phyloP scores from a whole-genome alignment of 2,888 invertebrate species.

The Crematogaster levior region DNA sequence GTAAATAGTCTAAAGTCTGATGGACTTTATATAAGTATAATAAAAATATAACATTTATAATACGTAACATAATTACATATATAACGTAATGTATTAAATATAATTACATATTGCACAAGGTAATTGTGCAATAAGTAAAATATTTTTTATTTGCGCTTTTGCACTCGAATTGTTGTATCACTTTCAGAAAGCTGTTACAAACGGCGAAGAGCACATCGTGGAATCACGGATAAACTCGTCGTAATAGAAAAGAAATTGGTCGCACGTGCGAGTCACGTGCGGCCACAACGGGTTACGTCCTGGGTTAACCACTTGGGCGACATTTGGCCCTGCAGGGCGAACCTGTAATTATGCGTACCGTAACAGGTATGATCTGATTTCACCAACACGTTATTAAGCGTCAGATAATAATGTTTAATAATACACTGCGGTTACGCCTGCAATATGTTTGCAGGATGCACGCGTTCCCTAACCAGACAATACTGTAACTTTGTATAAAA shows the following conservation, averaged over 20 bases:
- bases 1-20: neutral
- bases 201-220: constrained; percentile 55
- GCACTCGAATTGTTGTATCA: neutral
- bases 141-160: neutral
- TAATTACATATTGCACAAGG: neutral
- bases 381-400: constrained; percentile 53
- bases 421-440: neutral
- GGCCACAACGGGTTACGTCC: constrained; percentile 61
- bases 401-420: constrained; percentile 58
- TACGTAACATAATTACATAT: neutral
- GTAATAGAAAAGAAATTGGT: constrained; percentile 70
- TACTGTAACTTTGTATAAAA: constrained; percentile 10
- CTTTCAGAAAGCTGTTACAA: neutral
- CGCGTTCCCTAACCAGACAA: neutral
- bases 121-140: neutral
- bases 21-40: neutral
- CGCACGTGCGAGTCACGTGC: constrained; percentile 81
- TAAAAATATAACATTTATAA: neutral
- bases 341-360: constrained; percentile 78
- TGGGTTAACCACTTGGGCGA: constrained; percentile 81
- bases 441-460: constrained; percentile 60
- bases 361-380: constrained; percentile 73
- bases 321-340: constrained; percentile 79
- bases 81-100: neutral
- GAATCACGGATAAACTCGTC: constrained; percentile 63